Evolutionary conservation across 2,888 invertebrate genomes (phyloP).

Genomic region (Calameuta pallipes): DNA sequence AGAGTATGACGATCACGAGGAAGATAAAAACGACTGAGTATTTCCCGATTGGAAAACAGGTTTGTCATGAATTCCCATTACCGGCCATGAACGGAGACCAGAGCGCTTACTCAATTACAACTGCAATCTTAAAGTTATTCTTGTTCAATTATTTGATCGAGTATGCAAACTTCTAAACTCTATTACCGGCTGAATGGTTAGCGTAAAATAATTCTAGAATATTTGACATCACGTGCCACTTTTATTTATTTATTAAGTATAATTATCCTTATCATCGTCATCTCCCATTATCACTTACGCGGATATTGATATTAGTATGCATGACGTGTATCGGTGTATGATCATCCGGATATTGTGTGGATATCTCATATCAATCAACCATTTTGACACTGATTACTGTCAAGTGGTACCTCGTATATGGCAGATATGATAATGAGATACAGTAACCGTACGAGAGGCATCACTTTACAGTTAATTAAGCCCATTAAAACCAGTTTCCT

Average conservation of each 20-base stretch:
- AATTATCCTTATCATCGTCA: too few relatives aligned
- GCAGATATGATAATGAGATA: not conserved
- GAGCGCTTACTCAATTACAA: not conserved
- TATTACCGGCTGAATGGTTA: not conserved
- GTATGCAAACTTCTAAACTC: not conserved
- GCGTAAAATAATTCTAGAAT: not conserved
- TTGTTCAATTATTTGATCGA: conserved; percentile 1
- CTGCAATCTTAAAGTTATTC: conserved; percentile 7
- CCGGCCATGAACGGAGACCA: not conserved
- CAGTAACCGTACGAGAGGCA: not conserved
- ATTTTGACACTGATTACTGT: not conserved
- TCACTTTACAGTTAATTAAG: conserved; percentile 6
- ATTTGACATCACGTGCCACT: not conserved
- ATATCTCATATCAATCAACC: not conserved
- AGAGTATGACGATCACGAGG: not conserved
- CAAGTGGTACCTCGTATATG: not conserved
- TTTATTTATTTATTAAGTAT: not conserved
- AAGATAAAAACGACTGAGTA: not conserved
- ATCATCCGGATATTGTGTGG: not conserved
- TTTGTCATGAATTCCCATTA: not conserved
- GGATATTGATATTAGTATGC: not conserved
- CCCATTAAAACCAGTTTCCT: conserved; percentile 2
- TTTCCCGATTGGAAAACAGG: not conserved
- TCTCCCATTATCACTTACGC: not conserved
- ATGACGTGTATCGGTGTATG: not conserved